Evolutionary conservation across 1,140 invertebrate genomes (phyloP).

Genomic region (Myzus persicae): DNA sequence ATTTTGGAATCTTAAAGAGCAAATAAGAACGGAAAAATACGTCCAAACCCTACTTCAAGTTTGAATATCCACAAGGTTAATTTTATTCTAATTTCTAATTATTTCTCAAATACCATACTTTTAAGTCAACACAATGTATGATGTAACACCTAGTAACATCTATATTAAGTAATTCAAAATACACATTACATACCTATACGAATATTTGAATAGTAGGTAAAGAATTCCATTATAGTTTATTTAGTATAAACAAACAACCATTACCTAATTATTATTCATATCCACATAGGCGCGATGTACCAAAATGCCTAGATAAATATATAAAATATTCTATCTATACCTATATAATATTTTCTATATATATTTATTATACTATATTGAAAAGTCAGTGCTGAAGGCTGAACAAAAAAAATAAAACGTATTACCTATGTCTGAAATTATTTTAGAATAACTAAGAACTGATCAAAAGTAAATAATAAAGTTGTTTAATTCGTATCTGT

Average conservation of each 20-base stretch:
- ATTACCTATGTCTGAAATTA: neutral
- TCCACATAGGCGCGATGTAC: neutral
- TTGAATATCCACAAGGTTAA: neutral
- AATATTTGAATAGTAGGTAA: neutral
- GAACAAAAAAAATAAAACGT: neutral
- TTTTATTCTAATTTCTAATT: neutral
- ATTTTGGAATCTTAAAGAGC: neutral
- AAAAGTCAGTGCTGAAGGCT: neutral
- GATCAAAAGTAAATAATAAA: neutral
- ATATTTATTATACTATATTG: neutral
- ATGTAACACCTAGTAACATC: neutral
- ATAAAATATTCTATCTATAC: neutral
- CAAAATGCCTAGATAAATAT: neutral
- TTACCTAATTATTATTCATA: neutral
- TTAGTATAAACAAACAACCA: neutral
- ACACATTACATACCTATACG: neutral
- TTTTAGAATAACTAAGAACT: neutral
- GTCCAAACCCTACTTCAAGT: neutral
- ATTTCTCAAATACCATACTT: neutral
- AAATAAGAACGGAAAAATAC: neutral
- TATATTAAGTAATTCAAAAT: neutral
- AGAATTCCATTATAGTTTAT: neutral
- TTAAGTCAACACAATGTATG: neutral
- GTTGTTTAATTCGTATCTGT: neutral
- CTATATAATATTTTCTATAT: no score